phyloP scores from a whole-genome alignment of 92 coral and sea anemone genomes.

The Parazoanthus darwini region DNA sequence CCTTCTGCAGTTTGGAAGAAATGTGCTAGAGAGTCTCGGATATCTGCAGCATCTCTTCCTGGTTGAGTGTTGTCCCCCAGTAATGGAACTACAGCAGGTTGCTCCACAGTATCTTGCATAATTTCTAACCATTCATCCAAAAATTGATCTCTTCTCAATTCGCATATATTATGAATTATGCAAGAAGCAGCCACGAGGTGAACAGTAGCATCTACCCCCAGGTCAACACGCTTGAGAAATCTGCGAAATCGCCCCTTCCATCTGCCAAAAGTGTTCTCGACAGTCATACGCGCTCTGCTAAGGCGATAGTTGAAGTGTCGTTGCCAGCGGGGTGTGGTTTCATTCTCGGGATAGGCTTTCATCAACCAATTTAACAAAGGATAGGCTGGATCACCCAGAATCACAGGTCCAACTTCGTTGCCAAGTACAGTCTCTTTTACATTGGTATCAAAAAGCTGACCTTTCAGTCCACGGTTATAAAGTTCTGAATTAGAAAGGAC shows the following conservation, averaged over 20 bases:
- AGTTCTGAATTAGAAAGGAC: conserved; percentile 52
- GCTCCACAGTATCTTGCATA: conserved; percentile 7
- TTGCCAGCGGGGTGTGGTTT: conserved; percentile 36
- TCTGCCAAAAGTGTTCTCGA: conserved; percentile 47
- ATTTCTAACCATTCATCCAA: conserved; percentile 37
- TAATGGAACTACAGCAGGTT: not conserved
- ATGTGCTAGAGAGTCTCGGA: conserved; percentile 13
- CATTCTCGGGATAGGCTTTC: conserved; percentile 32
- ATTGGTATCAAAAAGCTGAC: conserved; percentile 43
- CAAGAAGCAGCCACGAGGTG: conserved; percentile 24
- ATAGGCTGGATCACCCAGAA: conserved; percentile 55
- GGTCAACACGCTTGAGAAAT: conserved; percentile 40
- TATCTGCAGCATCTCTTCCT: conserved; percentile 3
- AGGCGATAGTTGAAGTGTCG: conserved; percentile 45
- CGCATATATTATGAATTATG: conserved; percentile 20
- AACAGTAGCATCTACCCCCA: not conserved
- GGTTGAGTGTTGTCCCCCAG: not conserved
- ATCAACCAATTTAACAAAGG: conserved; percentile 44
- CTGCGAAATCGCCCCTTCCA: conserved; percentile 52
- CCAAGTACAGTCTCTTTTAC: conserved; percentile 46
- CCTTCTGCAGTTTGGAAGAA: conserved; percentile 4
- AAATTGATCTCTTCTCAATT: conserved; percentile 25
- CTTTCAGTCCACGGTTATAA: conserved; percentile 46
- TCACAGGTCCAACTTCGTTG: conserved; percentile 41
- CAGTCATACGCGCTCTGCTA: conserved; percentile 49